These are phyloP conservation scores for Myopa tessellatipennis DNA, from an alignment of 2,888 invertebrate species.

Conservation along the genomic window DNA sequence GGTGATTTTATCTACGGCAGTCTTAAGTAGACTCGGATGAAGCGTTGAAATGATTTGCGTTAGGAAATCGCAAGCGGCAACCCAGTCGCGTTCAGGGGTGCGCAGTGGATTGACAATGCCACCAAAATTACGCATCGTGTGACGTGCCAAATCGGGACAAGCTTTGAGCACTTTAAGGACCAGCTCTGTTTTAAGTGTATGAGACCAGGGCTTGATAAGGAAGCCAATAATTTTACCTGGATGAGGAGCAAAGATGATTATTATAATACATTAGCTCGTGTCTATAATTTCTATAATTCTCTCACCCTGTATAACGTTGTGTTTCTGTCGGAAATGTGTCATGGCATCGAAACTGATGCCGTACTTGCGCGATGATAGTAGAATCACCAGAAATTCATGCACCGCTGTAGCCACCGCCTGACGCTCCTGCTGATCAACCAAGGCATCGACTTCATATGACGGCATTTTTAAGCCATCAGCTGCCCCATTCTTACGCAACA, in stretches of 20 bases:
- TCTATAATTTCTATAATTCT: neutral
- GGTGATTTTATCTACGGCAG: conserved; percentile 61
- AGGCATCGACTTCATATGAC: conserved; percentile 41
- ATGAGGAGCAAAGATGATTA: conserved; percentile 3
- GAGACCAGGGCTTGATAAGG: conserved; percentile 77
- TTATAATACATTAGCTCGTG: neutral
- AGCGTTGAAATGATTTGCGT: conserved; percentile 57
- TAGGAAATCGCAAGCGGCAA: conserved; percentile 54
- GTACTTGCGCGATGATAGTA: conserved; percentile 80
- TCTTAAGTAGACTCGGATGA: conserved; percentile 55
- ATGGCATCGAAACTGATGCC: conserved; percentile 83
- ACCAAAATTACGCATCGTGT: conserved; percentile 73
- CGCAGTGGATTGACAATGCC: conserved; percentile 72
- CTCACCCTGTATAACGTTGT: conserved; percentile 61
- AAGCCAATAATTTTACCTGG: conserved; percentile 71
- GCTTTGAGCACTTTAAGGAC: conserved; percentile 74
- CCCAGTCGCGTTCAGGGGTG: conserved; percentile 47
- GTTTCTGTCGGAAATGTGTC: conserved; percentile 63
- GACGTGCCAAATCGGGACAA: conserved; percentile 79
- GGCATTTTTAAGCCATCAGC: neutral
- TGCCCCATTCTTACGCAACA: conserved; percentile 54
- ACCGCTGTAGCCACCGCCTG: conserved; percentile 71
- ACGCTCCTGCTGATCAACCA: conserved; percentile 61
- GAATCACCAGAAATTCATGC: conserved; percentile 77
- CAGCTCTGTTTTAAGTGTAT: conserved; percentile 74